These are phyloP conservation scores for Theropithecus gelada DNA, from an alignment of 2,113 vertebrate species.

Conservation along the genomic window DNA sequence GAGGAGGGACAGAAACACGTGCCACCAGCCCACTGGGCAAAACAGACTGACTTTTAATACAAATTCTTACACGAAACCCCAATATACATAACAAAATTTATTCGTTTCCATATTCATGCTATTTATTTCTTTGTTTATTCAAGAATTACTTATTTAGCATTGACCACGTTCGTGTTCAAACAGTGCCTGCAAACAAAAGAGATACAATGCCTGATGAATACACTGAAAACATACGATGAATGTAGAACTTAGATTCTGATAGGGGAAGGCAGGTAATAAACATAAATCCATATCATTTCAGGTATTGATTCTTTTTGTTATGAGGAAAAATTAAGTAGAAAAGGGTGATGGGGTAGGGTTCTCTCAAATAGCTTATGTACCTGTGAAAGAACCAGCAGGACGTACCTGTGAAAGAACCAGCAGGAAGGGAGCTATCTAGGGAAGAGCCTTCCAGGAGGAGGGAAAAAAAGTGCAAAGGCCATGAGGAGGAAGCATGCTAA, in stretches of 20 bases:
- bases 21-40: background rate
- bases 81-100: background rate
- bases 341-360: background rate
- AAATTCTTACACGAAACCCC: background rate
- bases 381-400: background rate
- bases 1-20: background rate
- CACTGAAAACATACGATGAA: background rate
- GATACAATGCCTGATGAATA: background rate
- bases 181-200: background rate
- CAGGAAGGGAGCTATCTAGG: background rate
- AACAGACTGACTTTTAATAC: background rate
- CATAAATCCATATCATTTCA: background rate
- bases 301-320: background rate
- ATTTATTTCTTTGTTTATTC: background rate
- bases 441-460: background rate
- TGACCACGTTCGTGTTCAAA: background rate
- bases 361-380: background rate
- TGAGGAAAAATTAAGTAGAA: background rate
- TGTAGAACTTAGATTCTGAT: background rate
- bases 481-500: background rate
- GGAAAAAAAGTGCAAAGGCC: background rate
- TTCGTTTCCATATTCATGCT: background rate
- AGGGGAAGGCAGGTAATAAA: background rate
- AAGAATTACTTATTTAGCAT: background rate
- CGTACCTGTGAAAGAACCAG: background rate